Base-by-base conservation (phyloP, 2,113 vertebrate genomes). In the Paradisaea rubra region DNA sequence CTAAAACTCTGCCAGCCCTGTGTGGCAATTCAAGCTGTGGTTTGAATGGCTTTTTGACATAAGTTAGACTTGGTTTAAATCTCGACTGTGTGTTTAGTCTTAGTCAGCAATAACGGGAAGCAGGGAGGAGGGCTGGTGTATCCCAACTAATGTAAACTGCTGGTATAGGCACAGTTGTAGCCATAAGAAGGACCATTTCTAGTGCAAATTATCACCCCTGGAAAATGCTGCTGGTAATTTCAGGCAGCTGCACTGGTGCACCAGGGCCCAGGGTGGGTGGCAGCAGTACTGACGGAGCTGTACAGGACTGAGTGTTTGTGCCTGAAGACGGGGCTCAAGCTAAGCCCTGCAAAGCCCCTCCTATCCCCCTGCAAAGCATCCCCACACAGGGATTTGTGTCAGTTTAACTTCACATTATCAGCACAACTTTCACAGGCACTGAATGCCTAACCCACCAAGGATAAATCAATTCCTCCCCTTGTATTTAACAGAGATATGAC, bases 381-480 rank as follows among this genome's bases (percentile, higher is more conserved):
- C 84, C 49, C 88, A 53, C 89, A 64, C 37, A 7, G 85, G 94
- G 95, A 96, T 96, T 96, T 95, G 74, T 94, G 95, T 96, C 95
- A 2, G 66, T 96, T 93, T 93, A 82, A 31, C 88, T 96, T 88
- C 88, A 69, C 6, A 0, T 69, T 89, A 93, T 95, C 90, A 77
- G 85, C 3, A 1, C 78, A 53, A 61, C 79, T 91, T 91, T 42
- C 95, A 80, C 71, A 76, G 93, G 45, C 78, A 4, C 65, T 82
- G 88, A 93, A 91, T 89, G 92, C 92, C 90, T 47, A 85, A 89
- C 93, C 79, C 92, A 88, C 85, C 70, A 61, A 85, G 74, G 85
- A 94, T 93, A 96, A 95, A 96, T 86, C 96, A 49, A 86, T 93
- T 92, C 93, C 85, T 94, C 79, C 79, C 54, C 88, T 96, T 96